These are phyloP conservation scores for Leptopterna dolabrata DNA, from an alignment of 2,888 invertebrate species.

Conservation along the genomic window DNA sequence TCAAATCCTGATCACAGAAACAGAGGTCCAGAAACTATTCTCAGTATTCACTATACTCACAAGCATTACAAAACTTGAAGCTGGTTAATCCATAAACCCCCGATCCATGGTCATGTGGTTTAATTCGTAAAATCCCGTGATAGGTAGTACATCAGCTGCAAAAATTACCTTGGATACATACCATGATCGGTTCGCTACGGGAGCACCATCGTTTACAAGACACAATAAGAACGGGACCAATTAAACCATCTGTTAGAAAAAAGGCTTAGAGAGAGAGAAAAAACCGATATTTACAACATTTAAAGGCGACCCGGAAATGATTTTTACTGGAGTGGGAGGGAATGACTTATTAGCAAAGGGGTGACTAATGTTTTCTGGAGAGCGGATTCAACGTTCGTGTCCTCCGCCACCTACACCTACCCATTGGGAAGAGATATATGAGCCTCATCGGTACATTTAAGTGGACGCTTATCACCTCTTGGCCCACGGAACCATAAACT, in stretches of 20 bases:
- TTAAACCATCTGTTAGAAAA: not conserved
- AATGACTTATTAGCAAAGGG: not conserved
- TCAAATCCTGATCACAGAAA: too few species aligned
- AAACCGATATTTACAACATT: not conserved
- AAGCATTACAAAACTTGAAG: too few species aligned
- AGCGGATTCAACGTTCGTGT: not conserved
- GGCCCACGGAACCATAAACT: not conserved
- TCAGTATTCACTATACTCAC: too few species aligned
- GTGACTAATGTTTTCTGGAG: not conserved
- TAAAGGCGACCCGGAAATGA: not conserved
- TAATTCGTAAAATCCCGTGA: too few species aligned
- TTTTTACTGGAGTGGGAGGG: not conserved
- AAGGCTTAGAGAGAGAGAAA: not conserved
- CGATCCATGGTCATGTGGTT: too few species aligned
- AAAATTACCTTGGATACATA: too few species aligned
- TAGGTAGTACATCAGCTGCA: too few species aligned
- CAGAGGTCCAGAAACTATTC: too few species aligned
- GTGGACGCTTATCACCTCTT: not conserved
- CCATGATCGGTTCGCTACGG: too few species aligned
- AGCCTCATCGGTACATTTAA: not conserved
- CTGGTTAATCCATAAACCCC: too few species aligned
- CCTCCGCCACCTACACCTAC: not conserved
- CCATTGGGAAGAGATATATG: not conserved
- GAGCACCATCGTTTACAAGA: too few species aligned
- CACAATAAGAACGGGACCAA: too few species aligned